Conservation (phyloP, 2,797 vertebrate species). For the Microctenopoma lineatum region DNA sequence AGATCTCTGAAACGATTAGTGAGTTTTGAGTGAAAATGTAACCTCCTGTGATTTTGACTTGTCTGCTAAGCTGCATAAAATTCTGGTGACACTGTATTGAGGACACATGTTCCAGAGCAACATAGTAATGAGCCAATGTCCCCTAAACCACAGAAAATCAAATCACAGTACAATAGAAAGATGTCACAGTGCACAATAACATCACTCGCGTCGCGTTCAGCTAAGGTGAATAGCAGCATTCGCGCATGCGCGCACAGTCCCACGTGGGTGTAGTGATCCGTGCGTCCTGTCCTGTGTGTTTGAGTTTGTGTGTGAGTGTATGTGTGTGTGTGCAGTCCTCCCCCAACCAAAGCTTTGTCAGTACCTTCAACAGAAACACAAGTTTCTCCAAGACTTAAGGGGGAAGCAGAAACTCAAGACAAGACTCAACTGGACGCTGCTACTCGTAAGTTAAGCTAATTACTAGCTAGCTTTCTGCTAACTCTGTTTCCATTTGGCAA, state of each 20-base stretch:
- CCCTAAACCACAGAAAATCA: no score
- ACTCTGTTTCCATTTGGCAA: constrained; percentile 17
- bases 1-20: neutral
- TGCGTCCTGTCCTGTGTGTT: constrained; percentile 6
- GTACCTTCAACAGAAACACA: neutral
- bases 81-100: no score
- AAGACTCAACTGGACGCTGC: neutral
- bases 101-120: no score
- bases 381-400: neutral
- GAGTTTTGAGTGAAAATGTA: neutral
- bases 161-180: neutral
- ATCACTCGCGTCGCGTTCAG: no score
- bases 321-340: neutral
- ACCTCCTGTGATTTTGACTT: no score
- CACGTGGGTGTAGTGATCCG: constrained; percentile 40
- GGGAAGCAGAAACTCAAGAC: neutral
- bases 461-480: constrained; percentile 44
- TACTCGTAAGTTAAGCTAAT: constrained; percentile 49
- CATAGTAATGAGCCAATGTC: no score
- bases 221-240: rapidly evolving
- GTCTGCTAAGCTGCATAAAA: no score
- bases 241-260: constrained; percentile 65
- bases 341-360: neutral
- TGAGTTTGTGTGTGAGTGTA: no score
- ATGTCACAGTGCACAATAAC: no score